Conservation (phyloP, 2,113 vertebrate genomes). For the Seriola dumerili region DNA sequence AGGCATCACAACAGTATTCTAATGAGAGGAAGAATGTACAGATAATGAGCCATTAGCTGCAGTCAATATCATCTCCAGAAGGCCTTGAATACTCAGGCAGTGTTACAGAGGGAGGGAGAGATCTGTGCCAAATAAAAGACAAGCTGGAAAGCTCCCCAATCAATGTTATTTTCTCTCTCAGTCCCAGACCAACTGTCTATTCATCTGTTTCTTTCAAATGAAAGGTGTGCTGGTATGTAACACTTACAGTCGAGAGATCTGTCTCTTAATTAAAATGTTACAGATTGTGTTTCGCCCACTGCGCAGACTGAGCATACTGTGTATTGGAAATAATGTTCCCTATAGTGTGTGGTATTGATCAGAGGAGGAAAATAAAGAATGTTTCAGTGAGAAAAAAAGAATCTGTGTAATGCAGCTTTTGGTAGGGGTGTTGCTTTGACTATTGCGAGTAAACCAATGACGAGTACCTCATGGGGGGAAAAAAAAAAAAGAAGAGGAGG, state of each 20-base stretch:
- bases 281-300: slow-evolving; percentile 76
- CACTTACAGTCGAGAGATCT: slow-evolving; percentile 74
- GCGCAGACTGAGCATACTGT: slow-evolving; percentile 66
- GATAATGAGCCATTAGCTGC: slow-evolving; percentile 82
- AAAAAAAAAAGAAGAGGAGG: not conserved
- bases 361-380: slow-evolving; percentile 64
- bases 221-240: slow-evolving; percentile 81
- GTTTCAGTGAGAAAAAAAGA: slow-evolving; percentile 51
- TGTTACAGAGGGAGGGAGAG: slow-evolving; percentile 70
- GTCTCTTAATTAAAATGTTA: slow-evolving; percentile 79
- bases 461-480: not conserved
- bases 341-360: slow-evolving; percentile 69
- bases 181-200: slow-evolving; percentile 84
- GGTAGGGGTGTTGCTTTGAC: not conserved
- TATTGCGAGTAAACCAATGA: slow-evolving; percentile 52
- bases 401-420: slow-evolving; percentile 49
- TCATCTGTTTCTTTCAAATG: slow-evolving; percentile 83
- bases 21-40: slow-evolving; percentile 70
- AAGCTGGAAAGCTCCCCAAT: slow-evolving; percentile 81
- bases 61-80: slow-evolving; percentile 81
- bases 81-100: slow-evolving; percentile 75
- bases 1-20: slow-evolving; percentile 69
- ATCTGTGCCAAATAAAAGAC: slow-evolving; percentile 79
- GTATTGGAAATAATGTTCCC: slow-evolving; percentile 69
- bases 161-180: slow-evolving; percentile 80